phyloP scores from a whole-genome alignment of 2,113 vertebrate genomes.

The Psammodynastes pulverulentus region DNA sequence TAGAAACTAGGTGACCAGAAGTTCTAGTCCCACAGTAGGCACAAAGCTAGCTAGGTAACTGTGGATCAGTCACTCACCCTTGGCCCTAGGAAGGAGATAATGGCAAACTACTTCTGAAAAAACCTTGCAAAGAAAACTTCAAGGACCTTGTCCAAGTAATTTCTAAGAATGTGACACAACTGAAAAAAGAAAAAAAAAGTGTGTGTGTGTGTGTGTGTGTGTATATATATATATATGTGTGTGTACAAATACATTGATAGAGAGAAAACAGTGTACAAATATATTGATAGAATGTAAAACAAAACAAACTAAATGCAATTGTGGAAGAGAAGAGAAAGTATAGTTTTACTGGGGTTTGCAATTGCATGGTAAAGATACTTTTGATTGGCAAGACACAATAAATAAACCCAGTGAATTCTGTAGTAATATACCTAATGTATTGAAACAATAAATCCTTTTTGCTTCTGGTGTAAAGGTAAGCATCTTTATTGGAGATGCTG shows the following conservation, averaged over 20 bases:
- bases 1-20: not conserved
- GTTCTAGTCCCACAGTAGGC: not conserved
- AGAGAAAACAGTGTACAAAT: not conserved
- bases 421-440: conserved; percentile 33
- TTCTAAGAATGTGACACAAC: not conserved
- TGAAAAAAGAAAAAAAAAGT: not conserved
- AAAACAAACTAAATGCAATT: not conserved
- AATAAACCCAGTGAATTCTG: conserved; percentile 39
- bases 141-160: not conserved
- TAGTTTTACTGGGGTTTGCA: conserved; percentile 55
- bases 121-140: not conserved
- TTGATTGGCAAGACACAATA: conserved; percentile 53
- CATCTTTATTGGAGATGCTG: conserved; percentile 37
- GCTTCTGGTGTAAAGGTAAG: conserved; percentile 55
- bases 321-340: conserved; percentile 34
- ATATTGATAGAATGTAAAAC: not conserved
- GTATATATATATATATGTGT: not conserved
- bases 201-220: no score
- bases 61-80: not conserved
- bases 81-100: not conserved
- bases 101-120: not conserved
- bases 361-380: conserved; percentile 56
- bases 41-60: not conserved
- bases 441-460: conserved; percentile 44
- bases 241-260: not conserved